Conservation (phyloP, 2,797 vertebrate genomes). For the Aplochiton taeniatus region DNA sequence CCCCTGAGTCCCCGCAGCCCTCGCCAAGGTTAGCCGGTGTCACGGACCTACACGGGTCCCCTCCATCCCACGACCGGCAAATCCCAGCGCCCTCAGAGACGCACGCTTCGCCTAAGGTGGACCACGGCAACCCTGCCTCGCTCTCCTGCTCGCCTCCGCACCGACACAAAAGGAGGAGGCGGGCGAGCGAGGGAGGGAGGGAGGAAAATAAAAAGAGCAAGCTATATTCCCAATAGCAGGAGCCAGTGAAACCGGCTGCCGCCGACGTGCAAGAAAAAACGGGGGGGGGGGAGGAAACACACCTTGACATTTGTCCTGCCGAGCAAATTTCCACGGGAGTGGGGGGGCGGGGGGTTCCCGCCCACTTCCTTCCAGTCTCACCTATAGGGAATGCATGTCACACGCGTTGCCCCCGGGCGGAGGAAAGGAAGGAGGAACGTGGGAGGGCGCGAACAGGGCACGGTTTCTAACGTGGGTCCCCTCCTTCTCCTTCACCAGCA, state of each 20-base stretch:
- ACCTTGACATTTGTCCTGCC: constrained; percentile 2
- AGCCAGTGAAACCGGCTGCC: constrained; percentile 3
- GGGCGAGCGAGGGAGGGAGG: neutral
- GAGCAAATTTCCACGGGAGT: constrained; percentile 6
- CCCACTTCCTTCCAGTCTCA: neutral
- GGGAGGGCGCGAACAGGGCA: neutral
- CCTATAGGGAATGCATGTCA: neutral
- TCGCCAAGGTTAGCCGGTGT: constrained; percentile 85
- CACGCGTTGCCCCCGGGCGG: neutral
- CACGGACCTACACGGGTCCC: constrained; percentile 73
- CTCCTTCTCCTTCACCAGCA: constrained; percentile 62
- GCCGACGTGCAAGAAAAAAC: constrained; percentile 14
- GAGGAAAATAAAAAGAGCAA: neutral
- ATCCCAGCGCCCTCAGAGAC: constrained; percentile 62
- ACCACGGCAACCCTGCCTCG: constrained; percentile 13
- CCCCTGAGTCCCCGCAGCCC: constrained; percentile 77
- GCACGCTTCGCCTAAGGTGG: constrained; percentile 7
- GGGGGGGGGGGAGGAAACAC: too few relatives aligned
- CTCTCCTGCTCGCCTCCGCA: constrained; percentile 9
- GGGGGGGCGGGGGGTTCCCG: too few relatives aligned
- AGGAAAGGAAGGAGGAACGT: neutral
- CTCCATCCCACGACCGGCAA: constrained; percentile 68
- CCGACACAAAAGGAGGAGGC: constrained; percentile 9
- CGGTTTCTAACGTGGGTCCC: neutral
- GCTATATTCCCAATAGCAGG: constrained; percentile 6